Percentiles rank a stretch among this genome's conserved stretches.
phyloP scores from a whole-genome alignment of 1,140 invertebrate species.

The Hylaeus anthracinus region DNA sequence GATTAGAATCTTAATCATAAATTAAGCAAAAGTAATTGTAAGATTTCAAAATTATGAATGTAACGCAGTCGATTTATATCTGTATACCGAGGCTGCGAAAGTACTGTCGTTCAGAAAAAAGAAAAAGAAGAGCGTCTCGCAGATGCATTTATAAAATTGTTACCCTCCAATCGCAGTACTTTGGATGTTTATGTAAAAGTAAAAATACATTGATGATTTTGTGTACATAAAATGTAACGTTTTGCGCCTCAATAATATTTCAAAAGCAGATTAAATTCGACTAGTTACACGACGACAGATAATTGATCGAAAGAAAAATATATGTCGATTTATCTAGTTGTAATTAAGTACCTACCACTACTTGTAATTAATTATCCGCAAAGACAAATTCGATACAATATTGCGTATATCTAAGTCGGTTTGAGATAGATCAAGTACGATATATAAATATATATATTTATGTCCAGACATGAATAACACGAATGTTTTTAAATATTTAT shows the following conservation, averaged over 20 bases:
- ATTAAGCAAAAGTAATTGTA: conserved; percentile 36
- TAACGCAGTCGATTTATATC: conserved; percentile 19
- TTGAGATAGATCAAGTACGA: conserved; percentile 57
- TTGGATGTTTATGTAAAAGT: conserved; percentile 25
- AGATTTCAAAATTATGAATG: conserved; percentile 29
- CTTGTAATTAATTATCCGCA: conserved; percentile 51
- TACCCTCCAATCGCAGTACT: conserved; percentile 8
- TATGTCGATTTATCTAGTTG: conserved; percentile 51
- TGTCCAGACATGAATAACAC: conserved; percentile 58
- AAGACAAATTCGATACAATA: conserved; percentile 52
- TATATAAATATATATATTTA: conserved; percentile 63
- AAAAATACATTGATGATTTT: conserved; percentile 33
- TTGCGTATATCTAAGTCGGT: conserved; percentile 43
- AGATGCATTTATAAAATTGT: conserved; percentile 1
- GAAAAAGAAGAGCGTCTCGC: not conserved
- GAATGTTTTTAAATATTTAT: conserved; percentile 78
- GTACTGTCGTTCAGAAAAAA: conserved; percentile 6
- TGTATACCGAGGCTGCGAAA: conserved; percentile 3
- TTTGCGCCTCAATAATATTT: conserved; percentile 5
- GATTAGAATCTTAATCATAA: conserved; percentile 55
- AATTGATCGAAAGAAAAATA: conserved; percentile 18
- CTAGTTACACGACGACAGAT: conserved; percentile 16
- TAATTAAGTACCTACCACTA: conserved; percentile 44
- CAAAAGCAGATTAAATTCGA: conserved; percentile 4
- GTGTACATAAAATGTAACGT: conserved; percentile 45